Evolutionary conservation across 2,113 vertebrate genomes (phyloP), one percentile per base, ranked within the genome.

Genomic region (Tinamus guttatus): DNA sequence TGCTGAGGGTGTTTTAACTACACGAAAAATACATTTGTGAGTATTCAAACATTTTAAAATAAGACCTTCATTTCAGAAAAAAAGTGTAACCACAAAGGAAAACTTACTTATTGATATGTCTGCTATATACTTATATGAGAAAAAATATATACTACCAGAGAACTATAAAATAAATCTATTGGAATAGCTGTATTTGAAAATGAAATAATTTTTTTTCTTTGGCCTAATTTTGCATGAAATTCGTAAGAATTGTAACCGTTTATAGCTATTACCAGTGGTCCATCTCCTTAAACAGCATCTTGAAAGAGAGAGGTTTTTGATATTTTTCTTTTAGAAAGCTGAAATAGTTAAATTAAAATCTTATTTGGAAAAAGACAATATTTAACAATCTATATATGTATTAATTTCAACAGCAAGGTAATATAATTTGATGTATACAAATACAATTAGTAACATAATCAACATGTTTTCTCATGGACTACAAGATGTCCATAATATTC

Each of bases 91-190:
- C 24, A 75, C 5, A 68, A 81, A 71, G 28, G 0, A 78, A 64
- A 47, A 15, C 0, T 0, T 40, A 34, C 49, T 45, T 40, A 30
- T 65, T 69, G 2, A 54, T 60, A 34, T 76, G 0, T 62, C 21
- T 77, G 13, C 30, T 63, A 43, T 24, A 38, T 12, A 58, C 0
- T 15, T 14, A 64, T 65, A 75, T n/a, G 2, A 87, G 14, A 7
- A 18, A 64, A 59, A 32, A 22, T 22, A 1, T 43, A 22, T 40
- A 9, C 1, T 58, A 9, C 49, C 1, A 2, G 52, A 30, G 6
- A 79, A 56, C 20, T 52, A 58, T 56, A n/a, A 76, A 91, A 67
- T n/a, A n/a, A 52, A 27, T 62, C 19, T 34, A 6, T 60, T 27
- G 11, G 36, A 75, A 67, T 30, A 28, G 12, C 4, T 73, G 22